Conservation (phyloP, 2,888 invertebrate genomes). For the Acanthosepion lycidas region DNA sequence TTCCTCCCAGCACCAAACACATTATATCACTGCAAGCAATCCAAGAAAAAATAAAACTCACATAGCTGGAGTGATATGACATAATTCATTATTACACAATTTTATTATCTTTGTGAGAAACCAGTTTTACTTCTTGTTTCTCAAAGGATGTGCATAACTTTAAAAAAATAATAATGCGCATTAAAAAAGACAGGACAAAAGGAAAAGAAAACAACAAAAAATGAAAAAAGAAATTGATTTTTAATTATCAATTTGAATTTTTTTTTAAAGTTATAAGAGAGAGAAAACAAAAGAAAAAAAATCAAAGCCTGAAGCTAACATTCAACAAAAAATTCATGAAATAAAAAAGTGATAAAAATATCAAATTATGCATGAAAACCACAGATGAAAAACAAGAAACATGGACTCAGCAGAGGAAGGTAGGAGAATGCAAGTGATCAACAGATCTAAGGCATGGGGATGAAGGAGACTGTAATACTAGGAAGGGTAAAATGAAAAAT, state of each 20-base stretch:
- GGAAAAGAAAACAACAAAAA: background rate
- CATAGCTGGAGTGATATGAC: background rate
- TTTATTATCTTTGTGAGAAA: constrained; percentile 6
- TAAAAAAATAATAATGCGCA: background rate
- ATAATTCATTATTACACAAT: background rate
- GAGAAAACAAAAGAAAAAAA: background rate
- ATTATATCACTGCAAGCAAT: background rate
- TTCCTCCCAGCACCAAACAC: background rate
- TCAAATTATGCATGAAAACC: background rate
- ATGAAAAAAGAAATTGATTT: background rate
- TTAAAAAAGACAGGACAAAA: background rate
- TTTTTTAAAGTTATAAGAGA: background rate
- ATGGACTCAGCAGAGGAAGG: background rate
- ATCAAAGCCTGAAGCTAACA: background rate
- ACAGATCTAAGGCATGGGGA: background rate
- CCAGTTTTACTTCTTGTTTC: background rate
- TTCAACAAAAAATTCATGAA: background rate
- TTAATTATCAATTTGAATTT: background rate
- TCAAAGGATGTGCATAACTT: background rate
- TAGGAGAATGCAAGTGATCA: background rate
- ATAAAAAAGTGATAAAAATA: background rate
- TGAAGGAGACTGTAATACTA: background rate
- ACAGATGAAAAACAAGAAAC: background rate
- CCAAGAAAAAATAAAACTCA: background rate
- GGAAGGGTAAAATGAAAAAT: background rate